A percentile compares a stretch with the other conserved stretches of the same genome.
Evolutionary conservation across 2,113 vertebrate species (phyloP).

Genomic region (Spilogale gracilis): DNA sequence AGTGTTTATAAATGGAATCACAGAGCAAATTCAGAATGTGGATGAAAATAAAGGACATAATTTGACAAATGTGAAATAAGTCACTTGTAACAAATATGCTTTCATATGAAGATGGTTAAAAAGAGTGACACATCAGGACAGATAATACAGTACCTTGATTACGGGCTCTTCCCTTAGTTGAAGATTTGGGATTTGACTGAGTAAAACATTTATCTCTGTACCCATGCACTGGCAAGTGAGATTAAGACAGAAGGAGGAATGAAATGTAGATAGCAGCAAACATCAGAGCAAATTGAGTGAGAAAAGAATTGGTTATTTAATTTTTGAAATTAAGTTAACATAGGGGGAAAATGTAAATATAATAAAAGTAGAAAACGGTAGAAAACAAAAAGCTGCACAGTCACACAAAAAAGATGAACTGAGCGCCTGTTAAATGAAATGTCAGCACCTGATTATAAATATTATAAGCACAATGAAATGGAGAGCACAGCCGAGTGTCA

Average conservation of each 20-base stretch:
- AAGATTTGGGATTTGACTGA: conserved; percentile 95
- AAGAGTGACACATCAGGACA: conserved; percentile 80
- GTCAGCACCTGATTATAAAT: conserved; percentile 78
- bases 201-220: conserved; percentile 98
- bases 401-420: conserved; percentile 82
- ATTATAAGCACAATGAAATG: conserved; percentile 80
- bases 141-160: conserved; percentile 94
- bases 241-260: conserved; percentile 89
- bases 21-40: conserved; percentile 63
- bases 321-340: conserved; percentile 82
- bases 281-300: conserved; percentile 78
- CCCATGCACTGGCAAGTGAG: conserved; percentile 94
- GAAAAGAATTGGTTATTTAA: conserved; percentile 87
- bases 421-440: conserved; percentile 80
- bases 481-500: conserved; percentile 66
- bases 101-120: conserved; percentile 80
- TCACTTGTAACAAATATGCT: conserved; percentile 66
- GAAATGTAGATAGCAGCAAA: conserved; percentile 87
- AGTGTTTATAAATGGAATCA: conserved; percentile 50
- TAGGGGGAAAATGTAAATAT: conserved; percentile 78
- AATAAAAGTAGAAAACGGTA: conserved; percentile 74
- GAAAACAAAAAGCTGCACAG: conserved; percentile 74
- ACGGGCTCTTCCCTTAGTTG: conserved; percentile 93
- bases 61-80: conserved; percentile 57
- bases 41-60: conserved; percentile 60